Evolutionary conservation across 2,113 vertebrate species (phyloP).

Genomic region (Mesoclemmys tuberculata): DNA sequence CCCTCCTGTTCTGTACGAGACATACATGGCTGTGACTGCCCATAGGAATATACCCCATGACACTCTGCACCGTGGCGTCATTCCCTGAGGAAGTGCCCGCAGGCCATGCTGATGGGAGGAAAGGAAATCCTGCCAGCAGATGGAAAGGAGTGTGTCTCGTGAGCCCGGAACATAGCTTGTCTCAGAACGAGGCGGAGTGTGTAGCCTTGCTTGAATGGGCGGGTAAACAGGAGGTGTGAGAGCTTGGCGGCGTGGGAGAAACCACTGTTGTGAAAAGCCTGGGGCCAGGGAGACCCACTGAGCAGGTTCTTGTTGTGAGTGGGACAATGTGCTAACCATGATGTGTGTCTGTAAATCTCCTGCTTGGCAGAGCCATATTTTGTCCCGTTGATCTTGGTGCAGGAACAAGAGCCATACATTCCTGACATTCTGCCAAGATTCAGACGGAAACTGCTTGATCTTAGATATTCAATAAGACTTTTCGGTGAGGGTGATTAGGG

Average conservation of each 20-base stretch:
- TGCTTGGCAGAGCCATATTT: neutral
- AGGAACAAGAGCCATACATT: neutral
- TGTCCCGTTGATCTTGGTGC: neutral
- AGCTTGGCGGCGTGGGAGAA: neutral
- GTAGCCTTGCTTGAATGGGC: neutral
- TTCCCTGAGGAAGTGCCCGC: neutral
- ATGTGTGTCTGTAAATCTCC: neutral
- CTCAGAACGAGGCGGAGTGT: neutral
- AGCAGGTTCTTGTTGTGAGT: fast-evolving
- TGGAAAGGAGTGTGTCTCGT: neutral
- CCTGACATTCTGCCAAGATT: neutral
- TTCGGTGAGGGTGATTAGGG: fast-evolving
- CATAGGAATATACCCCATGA: neutral
- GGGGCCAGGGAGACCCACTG: fast-evolving
- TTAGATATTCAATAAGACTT: neutral
- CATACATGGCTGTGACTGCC: neutral
- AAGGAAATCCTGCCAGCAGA: neutral
- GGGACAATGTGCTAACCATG: neutral
- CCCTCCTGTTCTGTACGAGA: neutral
- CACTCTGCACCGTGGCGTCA: neutral
- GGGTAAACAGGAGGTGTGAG: neutral
- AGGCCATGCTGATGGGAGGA: fast-evolving
- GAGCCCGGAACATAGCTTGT: neutral
- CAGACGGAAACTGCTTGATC: neutral
- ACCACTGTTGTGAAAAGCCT: too few species aligned